phyloP scores from a whole-genome alignment of 2,797 vertebrate genomes.

The Fistularia tabacaria region DNA sequence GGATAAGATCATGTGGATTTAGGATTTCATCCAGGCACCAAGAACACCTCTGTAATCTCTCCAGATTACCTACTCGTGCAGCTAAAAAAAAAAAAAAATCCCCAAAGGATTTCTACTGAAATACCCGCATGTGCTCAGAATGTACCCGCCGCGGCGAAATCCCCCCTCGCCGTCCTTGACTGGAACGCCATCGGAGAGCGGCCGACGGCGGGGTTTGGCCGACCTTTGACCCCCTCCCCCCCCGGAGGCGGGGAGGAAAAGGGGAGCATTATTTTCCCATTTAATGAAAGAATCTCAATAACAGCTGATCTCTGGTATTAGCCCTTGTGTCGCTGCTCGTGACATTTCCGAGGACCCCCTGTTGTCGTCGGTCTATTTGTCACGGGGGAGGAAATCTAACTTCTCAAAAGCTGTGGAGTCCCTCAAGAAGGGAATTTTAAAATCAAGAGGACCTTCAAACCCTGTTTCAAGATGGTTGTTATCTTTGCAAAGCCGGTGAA shows the following conservation, averaged over 20 bases:
- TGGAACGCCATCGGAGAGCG: neutral
- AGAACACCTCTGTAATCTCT: neutral
- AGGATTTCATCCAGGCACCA: neutral
- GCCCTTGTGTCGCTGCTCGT: neutral
- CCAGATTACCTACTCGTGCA: neutral
- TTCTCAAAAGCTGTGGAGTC: too few relatives aligned
- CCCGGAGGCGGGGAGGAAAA: neutral
- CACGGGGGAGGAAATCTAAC: too few relatives aligned
- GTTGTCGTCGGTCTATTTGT: too few relatives aligned
- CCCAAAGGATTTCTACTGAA: too few relatives aligned
- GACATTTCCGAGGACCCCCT: neutral
- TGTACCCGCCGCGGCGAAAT: too few relatives aligned
- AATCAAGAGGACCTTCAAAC: too few relatives aligned
- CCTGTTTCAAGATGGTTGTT: too few relatives aligned
- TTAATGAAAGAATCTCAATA: neutral
- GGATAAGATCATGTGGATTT: too few relatives aligned
- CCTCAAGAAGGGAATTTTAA: too few relatives aligned
- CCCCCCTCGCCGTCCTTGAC: too few relatives aligned
- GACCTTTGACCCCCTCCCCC: neutral
- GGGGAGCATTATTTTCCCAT: neutral
- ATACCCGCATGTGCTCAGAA: too few relatives aligned
- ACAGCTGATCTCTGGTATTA: neutral
- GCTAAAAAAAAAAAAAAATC: neutral
- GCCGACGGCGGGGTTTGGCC: neutral
- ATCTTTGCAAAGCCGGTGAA: too few relatives aligned